Evolutionary conservation across 2,888 invertebrate genomes (phyloP), one percentile per base, ranked within the genome.

Genomic region (Mystacides longicornis): DNA sequence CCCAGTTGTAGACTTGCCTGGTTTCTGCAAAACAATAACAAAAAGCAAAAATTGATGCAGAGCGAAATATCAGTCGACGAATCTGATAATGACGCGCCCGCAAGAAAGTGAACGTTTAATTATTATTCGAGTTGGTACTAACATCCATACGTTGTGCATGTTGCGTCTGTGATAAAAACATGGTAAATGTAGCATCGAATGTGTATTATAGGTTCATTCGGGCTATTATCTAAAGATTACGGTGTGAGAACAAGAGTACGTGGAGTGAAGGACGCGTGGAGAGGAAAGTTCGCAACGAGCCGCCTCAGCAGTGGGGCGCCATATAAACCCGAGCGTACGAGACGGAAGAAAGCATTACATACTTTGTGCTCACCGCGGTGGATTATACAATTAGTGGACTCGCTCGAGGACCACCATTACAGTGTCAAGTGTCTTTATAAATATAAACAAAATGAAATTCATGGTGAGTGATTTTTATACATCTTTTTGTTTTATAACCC

Each of bases 381-480:
- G n/a, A n/a, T n/a, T n/a, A n/a, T n/a, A n/a, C 51, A 57, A 46
- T 49, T 52, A 31, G 52, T 51, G 48, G 48, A 27, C 50, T 22
- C 42, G 27, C 37, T 46, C 23, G 23, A 16, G 37, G 20, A 11
- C 42, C 23, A 45, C 18, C 18, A 42, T 43, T 47, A 46, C n/a
- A 42, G 45, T 43, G 49, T 51, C 23, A 19, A 50, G 56, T 56
- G 54, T 48, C 22, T 31, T 56, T 46, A 37, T 66, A 64, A 67
- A 68, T 68, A 69, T 68, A 73, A n/a, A n/a, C n/a, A 70, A 62
- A 64, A 75, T 76, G 75, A 75, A 71, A 67, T 67, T 68, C 65
- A 65, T 73, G 71, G 77, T 76, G 68, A 76, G 77, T 68, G 61
- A 52, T 57, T 49, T 46, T 22, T 23, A n/a, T 45, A 23, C 46